Evolutionary conservation across 2,113 vertebrate species (phyloP).

Genomic region (Psammodynastes pulverulentus): DNA sequence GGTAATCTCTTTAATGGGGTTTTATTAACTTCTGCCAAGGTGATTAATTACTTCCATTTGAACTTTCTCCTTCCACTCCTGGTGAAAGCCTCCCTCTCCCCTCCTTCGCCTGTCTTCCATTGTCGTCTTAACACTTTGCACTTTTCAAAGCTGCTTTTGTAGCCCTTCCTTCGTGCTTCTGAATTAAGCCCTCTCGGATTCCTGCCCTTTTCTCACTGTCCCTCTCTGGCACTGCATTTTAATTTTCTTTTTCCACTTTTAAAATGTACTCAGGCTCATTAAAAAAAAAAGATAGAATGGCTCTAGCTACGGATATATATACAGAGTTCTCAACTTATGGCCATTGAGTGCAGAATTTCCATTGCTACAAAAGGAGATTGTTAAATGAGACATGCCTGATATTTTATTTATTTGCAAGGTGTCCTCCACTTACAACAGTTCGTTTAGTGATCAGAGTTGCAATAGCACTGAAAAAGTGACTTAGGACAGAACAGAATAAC

Average conservation of each 20-base stretch:
- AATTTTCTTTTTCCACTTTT: background rate
- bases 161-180: background rate
- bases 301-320: background rate
- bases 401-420: no score
- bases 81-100: background rate
- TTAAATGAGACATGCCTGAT: no score
- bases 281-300: background rate
- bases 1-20: background rate
- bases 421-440: no score
- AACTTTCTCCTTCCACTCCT: background rate
- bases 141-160: background rate
- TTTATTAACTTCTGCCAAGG: constrained; percentile 10
- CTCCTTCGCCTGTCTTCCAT: background rate
- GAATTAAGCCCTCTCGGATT: background rate
- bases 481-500: no score
- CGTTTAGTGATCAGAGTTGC: no score
- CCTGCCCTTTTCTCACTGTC: background rate
- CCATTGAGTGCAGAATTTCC: no score
- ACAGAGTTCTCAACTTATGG: no score
- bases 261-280: background rate
- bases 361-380: no score
- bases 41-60: background rate
- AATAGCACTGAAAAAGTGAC: no score
- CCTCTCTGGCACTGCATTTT: background rate
- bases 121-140: background rate